Percentiles rank a stretch among this genome's conserved stretches.
Conservation (phyloP, 2,888 invertebrate genomes). For the Drosophila seclusa region DNA sequence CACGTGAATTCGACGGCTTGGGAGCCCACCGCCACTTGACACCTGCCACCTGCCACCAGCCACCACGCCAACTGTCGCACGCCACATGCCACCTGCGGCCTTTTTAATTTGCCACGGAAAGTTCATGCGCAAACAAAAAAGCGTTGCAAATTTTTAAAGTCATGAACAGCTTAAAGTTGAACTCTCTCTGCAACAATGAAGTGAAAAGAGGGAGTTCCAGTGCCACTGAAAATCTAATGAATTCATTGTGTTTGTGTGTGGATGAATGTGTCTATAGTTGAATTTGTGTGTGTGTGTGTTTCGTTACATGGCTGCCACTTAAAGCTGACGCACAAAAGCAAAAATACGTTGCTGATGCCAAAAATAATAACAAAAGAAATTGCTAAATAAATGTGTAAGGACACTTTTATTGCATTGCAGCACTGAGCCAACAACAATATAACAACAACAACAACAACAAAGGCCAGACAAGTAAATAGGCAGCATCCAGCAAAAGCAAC, state of each 20-base stretch:
- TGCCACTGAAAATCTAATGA: constrained; percentile 47
- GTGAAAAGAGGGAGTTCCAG: background rate
- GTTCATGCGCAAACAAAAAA: constrained; percentile 73
- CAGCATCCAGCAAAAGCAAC: constrained; percentile 60
- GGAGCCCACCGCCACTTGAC: constrained; percentile 42
- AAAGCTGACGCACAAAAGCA: constrained; percentile 61
- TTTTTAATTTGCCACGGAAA: constrained; percentile 81
- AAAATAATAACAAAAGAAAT: constrained; percentile 79
- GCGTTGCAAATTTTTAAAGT: constrained; percentile 60
- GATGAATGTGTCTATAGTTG: background rate
- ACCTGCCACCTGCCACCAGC: constrained; percentile 47
- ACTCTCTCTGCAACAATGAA: constrained; percentile 4
- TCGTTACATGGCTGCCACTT: constrained; percentile 57
- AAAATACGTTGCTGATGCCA: constrained; percentile 58
- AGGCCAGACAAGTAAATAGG: constrained; percentile 68
- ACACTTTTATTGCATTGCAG: constrained; percentile 78
- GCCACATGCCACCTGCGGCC: constrained; percentile 74
- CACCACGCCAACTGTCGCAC: constrained; percentile 26
- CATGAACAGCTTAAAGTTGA: constrained; percentile 61
- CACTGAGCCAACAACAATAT: constrained; percentile 26
- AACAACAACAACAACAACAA: constrained; percentile 41
- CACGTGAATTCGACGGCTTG: constrained; percentile 53
- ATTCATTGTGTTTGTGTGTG: constrained; percentile 49
- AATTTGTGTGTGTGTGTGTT: constrained; percentile 14
- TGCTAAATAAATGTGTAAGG: constrained; percentile 81